Base-by-base conservation (phyloP, 2,113 vertebrate species). In the Brienomyrus longianalis region DNA sequence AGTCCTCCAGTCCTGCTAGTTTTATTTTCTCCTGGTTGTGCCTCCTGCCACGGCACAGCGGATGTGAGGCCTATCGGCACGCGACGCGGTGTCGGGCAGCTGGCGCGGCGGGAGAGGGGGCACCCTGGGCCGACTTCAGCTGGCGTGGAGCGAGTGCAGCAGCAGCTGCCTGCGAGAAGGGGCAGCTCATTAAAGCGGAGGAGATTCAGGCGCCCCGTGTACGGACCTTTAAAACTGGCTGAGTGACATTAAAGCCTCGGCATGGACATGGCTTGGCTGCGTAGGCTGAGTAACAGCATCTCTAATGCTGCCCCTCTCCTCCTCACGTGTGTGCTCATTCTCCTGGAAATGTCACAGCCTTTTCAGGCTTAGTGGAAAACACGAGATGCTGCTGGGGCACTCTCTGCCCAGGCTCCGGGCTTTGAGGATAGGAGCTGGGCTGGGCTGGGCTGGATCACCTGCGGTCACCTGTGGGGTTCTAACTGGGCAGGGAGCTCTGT, bases 221-320 rank as follows among this genome's bases (percentile, higher is more conserved):
- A n/a, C 87, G 88, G 91, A 89, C 87, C 70, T 85, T 43, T 51
- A 27, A 84, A 59, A 35, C 51, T 5, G 88, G 90, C 86, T 91
- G 88, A 92, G 90, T 91, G 90, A 86, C 88, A 90, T 83, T 90
- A 86, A 89, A 88, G 90, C 91, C 90, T 86, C 7, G 21, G 13
- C 23, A 9, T 48, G 74, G 47, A 77, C 66, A 15, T 31, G 17
- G 62, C 62, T 21, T 31, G 66, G 43, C 88, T 23, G 47, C 21
- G 15, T 90, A 91, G 19, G 83, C 56, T 80, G 45, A 48, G 86
- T 8, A 35, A 43, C 21, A n/a, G 35, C 56, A 13, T 52, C 23
- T n/a, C 19, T 47, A 52, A 9, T n/a, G n/a, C 48, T 48, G 23
- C 27, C 5, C 50, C 27, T 52, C 27, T 51, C 47, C 19, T 47